Conservation (phyloP, 2,888 invertebrate genomes). For the Cabera pusaria region DNA sequence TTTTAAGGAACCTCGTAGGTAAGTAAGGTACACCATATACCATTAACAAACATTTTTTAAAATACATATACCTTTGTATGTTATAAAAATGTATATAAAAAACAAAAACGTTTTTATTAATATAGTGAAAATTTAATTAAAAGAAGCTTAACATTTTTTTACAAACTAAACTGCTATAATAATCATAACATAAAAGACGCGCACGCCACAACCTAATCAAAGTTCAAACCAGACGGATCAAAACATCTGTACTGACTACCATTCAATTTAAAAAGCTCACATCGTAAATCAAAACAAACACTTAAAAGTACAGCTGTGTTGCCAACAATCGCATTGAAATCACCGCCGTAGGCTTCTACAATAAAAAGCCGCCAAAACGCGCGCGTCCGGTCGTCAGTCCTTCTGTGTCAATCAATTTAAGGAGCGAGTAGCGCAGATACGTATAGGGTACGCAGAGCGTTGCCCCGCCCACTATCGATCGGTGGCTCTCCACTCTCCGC, state of each 20-base stretch:
- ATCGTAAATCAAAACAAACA: constrained; percentile 13
- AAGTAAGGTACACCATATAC: too few relatives aligned
- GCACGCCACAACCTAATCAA: too few relatives aligned
- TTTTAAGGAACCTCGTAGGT: too few relatives aligned
- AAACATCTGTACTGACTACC: background rate
- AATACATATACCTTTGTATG: too few relatives aligned
- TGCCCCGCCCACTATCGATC: constrained; percentile 69
- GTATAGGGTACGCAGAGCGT: constrained; percentile 64
- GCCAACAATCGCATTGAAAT: constrained; percentile 35
- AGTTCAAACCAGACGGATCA: too few relatives aligned
- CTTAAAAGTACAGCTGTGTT: constrained; percentile 2
- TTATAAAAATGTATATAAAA: too few relatives aligned
- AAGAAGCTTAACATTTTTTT: too few relatives aligned
- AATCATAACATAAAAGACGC: too few relatives aligned
- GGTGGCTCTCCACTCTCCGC: constrained; percentile 51
- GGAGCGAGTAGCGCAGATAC: constrained; percentile 50
- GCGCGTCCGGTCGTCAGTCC: constrained; percentile 67
- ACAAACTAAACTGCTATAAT: too few relatives aligned
- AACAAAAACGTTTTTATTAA: too few relatives aligned
- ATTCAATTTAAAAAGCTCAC: background rate
- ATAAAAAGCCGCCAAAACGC: constrained; percentile 65
- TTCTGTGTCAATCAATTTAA: constrained; percentile 78
- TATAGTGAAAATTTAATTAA: too few relatives aligned
- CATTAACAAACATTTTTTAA: too few relatives aligned
- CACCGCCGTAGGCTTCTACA: constrained; percentile 41